A percentile compares a stretch with the other conserved stretches of the same genome.
These are phyloP conservation scores for Sminthurinus aureus DNA, from an alignment of 2,888 invertebrate genomes.

Conservation along the genomic window DNA sequence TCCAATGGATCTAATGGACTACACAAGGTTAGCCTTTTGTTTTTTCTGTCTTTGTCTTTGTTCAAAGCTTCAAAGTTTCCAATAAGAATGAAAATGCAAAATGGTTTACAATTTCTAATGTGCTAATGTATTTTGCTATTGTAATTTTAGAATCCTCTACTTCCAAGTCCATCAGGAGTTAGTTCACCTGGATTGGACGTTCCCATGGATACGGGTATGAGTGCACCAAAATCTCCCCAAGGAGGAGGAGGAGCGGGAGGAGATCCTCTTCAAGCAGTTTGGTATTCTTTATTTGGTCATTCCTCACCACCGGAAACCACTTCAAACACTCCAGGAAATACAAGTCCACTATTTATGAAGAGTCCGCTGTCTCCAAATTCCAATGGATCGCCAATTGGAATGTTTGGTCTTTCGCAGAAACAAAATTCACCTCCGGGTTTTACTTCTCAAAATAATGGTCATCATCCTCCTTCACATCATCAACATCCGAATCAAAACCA, in stretches of 20 bases:
- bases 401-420: conserved; percentile 50
- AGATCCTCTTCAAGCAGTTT: conserved; percentile 58
- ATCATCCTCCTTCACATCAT: conserved; percentile 50
- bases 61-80: too few relatives aligned
- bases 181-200: conserved; percentile 57
- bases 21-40: conserved; percentile 48
- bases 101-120: neutral
- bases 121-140: neutral
- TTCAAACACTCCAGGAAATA: conserved; percentile 55
- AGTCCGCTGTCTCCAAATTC: conserved; percentile 50
- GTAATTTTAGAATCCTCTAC: conserved; percentile 60
- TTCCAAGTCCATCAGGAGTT: conserved; percentile 61
- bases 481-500: conserved; percentile 52
- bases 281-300: conserved; percentile 59
- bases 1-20: conserved; percentile 53
- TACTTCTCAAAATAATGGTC: conserved; percentile 41
- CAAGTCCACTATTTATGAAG: conserved; percentile 59
- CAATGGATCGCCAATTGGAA: conserved; percentile 52
- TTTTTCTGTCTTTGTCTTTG: too few relatives aligned
- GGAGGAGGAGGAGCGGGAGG: conserved; percentile 20
- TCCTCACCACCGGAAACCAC: conserved; percentile 57
- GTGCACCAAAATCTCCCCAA: conserved; percentile 55
- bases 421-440: neutral
- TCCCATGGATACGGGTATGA: conserved; percentile 60
- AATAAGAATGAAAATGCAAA: neutral